These are phyloP conservation scores for Luffia ferchaultella DNA, from an alignment of 2,888 invertebrate genomes.

Conservation along the genomic window DNA sequence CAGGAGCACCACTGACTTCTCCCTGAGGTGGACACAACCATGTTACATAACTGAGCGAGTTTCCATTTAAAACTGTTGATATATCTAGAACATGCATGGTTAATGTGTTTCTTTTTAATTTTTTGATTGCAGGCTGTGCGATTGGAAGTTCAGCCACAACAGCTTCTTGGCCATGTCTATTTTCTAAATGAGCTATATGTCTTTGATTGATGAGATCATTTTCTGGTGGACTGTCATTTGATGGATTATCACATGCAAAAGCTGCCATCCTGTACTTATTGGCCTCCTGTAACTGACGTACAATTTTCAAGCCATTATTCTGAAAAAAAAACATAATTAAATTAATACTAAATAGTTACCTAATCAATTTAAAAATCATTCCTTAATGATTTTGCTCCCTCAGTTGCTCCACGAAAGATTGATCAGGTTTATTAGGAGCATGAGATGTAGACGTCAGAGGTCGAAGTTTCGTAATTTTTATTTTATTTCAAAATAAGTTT, in stretches of 20 bases:
- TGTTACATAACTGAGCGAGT: conserved; percentile 69
- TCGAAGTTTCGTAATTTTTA: no score
- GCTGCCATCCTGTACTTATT: conserved; percentile 62
- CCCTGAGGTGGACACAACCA: conserved; percentile 77
- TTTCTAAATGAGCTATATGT: conserved; percentile 51
- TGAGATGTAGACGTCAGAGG: no score
- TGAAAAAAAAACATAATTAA: conserved; percentile 26
- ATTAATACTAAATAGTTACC: not conserved
- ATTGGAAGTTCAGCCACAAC: conserved; percentile 35
- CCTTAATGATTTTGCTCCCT: no score
- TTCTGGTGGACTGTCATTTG: conserved; percentile 37
- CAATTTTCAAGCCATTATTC: conserved; percentile 57
- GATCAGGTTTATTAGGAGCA: no score
- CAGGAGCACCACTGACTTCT: conserved; percentile 76
- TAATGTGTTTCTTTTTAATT: conserved; percentile 72
- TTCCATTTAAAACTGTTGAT: conserved; percentile 71
- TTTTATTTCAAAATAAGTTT: no score
- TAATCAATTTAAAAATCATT: no score
- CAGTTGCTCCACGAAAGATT: no score
- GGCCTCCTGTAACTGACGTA: conserved; percentile 55
- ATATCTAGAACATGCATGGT: conserved; percentile 89
- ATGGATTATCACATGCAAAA: conserved; percentile 51
- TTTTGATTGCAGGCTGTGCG: conserved; percentile 59
- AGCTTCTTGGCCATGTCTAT: conserved; percentile 38
- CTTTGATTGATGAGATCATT: conserved; percentile 58